Base-by-base conservation (phyloP, 1,140 invertebrate genomes). In the Cotesia vestalis region DNA sequence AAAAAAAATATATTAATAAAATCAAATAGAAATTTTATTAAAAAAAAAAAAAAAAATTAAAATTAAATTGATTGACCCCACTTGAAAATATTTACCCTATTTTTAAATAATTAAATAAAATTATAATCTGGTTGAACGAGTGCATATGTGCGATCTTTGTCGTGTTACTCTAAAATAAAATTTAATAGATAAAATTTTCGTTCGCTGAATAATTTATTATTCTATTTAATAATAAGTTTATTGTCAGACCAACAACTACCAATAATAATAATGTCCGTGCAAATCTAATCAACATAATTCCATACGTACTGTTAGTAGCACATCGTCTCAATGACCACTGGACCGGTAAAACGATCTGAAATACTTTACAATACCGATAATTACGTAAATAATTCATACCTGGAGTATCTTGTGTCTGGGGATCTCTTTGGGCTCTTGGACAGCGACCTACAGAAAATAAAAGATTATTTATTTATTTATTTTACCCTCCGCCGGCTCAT, bases 361-460 rank as follows among this genome's bases (percentile, higher is more conserved):
- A 52, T 17, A 34, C n/a, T 36, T 71, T 73, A 57, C 69, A 17
- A 74, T 4, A 73, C 6, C 66, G 17, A 64, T 73, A 79, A 52
- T 69, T 40, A 69, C 60, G 36, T 63, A 73, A 67, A 73, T 20
- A 46, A 61, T 55, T 36, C 75, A 85, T 84, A 86, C 84, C 84
- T 86, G 61, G 83, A 82, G 67, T 78, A 79, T 12, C 77, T 73
- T 57, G 59, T 79, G 38, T 77, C 73, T 1, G 77, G 69, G 4
- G 80, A 78, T 64, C 75, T 74, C 68, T 72, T 77, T 0, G 84
- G 81, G 68, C 84, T 84, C 79, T 79, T 81, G 14, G 84, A 84
- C 40, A 74, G 72, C 71, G 82, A 84, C 76, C 84, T 85, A 81
- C 51, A 85, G 83, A 83, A 82, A 78, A 80, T 75, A 76, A 83